phyloP scores from a whole-genome alignment of 2,797 vertebrate species.

The Phalloptychus januarius region DNA sequence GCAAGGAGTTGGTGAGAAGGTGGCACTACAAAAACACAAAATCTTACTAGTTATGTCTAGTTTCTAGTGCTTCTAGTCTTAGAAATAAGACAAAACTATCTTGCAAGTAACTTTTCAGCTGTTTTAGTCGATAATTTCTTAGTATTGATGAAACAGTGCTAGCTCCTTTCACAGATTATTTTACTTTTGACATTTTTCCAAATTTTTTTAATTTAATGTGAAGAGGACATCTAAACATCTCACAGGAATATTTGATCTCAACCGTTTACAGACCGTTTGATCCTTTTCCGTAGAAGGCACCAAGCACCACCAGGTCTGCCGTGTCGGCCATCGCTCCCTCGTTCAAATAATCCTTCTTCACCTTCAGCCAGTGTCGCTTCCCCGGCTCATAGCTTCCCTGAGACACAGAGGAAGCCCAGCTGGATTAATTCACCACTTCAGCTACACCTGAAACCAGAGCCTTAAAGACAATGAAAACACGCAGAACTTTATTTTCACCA shows the following conservation, averaged over 20 bases:
- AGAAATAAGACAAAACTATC: too few relatives aligned
- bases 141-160: too few relatives aligned
- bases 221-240: background rate
- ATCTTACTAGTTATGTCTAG: too few relatives aligned
- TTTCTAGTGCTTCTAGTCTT: too few relatives aligned
- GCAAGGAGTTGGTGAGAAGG: background rate
- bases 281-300: slow-evolving; percentile 96
- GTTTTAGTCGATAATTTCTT: too few relatives aligned
- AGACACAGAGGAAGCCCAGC: background rate
- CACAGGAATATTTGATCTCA: background rate
- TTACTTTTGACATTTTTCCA: too few relatives aligned
- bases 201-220: background rate
- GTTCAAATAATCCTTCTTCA: slow-evolving; percentile 98
- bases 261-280: slow-evolving; percentile 86
- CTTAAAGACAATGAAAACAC: background rate
- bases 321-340: slow-evolving; percentile 98
- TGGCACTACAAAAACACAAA: too few relatives aligned
- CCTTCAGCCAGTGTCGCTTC: slow-evolving; percentile 98
- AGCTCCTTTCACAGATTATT: too few relatives aligned
- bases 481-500: too few relatives aligned
- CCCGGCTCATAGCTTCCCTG: slow-evolving; percentile 94
- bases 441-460: background rate
- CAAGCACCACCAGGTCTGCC: slow-evolving; percentile 95
- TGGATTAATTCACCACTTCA: background rate
- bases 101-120: too few relatives aligned